Evolutionary conservation across 1,140 invertebrate genomes (phyloP).

Genomic region (Melitaea cinxia): DNA sequence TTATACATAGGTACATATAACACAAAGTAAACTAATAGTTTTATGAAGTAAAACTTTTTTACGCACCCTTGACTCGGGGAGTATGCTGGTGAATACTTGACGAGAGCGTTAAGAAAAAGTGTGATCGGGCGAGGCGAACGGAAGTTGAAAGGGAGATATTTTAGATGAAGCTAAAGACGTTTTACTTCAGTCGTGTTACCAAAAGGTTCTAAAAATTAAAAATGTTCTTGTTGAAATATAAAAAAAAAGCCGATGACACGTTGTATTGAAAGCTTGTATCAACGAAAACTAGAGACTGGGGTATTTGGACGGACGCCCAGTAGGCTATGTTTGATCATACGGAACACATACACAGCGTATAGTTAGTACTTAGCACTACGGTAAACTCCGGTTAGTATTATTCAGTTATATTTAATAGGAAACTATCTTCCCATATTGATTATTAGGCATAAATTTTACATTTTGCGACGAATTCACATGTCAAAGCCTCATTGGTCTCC

Average conservation of each 20-base stretch:
- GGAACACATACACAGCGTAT: conserved; percentile 17
- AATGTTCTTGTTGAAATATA: not conserved
- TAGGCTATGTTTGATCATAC: conserved; percentile 30
- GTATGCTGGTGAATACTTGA: too few relatives aligned
- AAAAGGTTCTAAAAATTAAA: not conserved
- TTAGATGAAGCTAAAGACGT: too few relatives aligned
- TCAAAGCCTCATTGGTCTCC: conserved; percentile 27
- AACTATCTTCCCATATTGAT: not conserved
- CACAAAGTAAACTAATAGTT: too few relatives aligned
- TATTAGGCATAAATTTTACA: conserved; percentile 17
- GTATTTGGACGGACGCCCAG: conserved; percentile 37
- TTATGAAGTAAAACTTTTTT: too few relatives aligned
- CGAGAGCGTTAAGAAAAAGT: too few relatives aligned
- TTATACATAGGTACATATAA: too few relatives aligned
- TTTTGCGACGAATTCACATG: conserved; percentile 23
- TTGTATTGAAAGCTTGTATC: conserved; percentile 17
- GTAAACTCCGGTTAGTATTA: not conserved
- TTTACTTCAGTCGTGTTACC: too few relatives aligned
- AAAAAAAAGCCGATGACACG: conserved; percentile 21
- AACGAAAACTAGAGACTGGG: conserved; percentile 22
- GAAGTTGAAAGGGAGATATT: too few relatives aligned
- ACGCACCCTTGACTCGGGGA: too few relatives aligned
- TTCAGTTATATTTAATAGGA: conserved; percentile 4
- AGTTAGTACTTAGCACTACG: conserved; percentile 3
- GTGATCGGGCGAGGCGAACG: too few relatives aligned